Evolutionary conservation across 1,140 invertebrate genomes (phyloP).

Genomic region (Mizuhopecten yessoensis): DNA sequence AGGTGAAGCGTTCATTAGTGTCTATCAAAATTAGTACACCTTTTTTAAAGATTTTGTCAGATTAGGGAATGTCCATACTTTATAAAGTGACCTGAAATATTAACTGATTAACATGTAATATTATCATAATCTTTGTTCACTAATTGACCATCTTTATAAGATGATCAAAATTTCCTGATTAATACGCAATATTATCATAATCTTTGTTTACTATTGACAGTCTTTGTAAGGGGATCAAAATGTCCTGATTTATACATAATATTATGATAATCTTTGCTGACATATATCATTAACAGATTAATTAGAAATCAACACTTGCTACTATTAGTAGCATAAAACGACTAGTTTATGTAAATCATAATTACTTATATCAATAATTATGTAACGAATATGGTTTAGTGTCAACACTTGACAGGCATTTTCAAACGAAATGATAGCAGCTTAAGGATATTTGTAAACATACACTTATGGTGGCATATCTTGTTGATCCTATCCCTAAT

Average conservation of each 20-base stretch:
- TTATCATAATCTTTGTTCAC: not conserved
- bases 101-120: not conserved
- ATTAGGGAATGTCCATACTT: not conserved
- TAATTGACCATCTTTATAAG: not conserved
- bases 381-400: not conserved
- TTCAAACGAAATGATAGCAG: not conserved
- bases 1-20: slow-evolving; percentile 18
- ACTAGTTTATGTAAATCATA: too few relatives aligned
- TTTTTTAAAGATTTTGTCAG: not conserved
- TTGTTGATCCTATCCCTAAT: too few relatives aligned
- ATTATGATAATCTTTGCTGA: not conserved
- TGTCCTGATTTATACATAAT: not conserved
- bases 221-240: too few relatives aligned
- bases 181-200: not conserved
- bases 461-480: too few relatives aligned
- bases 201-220: not conserved
- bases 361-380: not conserved
- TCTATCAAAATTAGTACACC: not conserved
- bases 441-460: not conserved
- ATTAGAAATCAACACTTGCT: too few relatives aligned
- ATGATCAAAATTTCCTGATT: not conserved
- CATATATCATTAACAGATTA: not conserved
- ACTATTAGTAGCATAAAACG: too few relatives aligned
- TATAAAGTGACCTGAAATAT: too few relatives aligned
- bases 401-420: not conserved